These are phyloP conservation scores for Echiichthys vipera DNA, from an alignment of 2,797 vertebrate genomes.

Conservation along the genomic window DNA sequence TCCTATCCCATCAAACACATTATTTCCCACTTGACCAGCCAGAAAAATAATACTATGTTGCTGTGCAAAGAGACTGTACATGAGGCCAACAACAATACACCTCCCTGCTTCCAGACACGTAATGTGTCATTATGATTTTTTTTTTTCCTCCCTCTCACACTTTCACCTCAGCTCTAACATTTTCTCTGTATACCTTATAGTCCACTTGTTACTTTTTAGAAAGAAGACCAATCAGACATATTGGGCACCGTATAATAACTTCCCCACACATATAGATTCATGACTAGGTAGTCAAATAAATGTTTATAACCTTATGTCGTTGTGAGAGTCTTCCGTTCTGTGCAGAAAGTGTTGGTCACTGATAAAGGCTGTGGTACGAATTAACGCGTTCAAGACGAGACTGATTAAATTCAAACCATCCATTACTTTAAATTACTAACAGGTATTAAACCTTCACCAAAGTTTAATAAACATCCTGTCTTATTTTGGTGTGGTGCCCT, in stretches of 20 bases:
- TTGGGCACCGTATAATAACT: constrained; percentile 13
- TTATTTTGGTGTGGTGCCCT: too few species aligned
- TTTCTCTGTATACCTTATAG: constrained; percentile 17
- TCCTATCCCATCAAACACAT: constrained; percentile 62
- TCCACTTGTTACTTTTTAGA: constrained; percentile 23
- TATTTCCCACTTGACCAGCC: constrained; percentile 78
- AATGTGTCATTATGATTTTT: constrained; percentile 55
- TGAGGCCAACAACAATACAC: constrained; percentile 48
- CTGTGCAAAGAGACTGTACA: constrained; percentile 48
- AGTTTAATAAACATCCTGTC: too few species aligned
- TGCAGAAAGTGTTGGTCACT: too few species aligned
- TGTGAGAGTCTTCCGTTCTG: too few species aligned
- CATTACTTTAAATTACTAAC: too few species aligned
- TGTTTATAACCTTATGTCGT: too few species aligned
- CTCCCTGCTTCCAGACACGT: constrained; percentile 28
- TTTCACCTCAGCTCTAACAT: background rate
- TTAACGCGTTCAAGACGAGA: too few species aligned
- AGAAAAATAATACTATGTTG: constrained; percentile 70
- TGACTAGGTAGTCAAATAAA: too few species aligned
- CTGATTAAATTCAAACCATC: too few species aligned
- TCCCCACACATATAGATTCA: constrained; percentile 8
- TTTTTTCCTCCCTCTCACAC: background rate
- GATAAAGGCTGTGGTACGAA: too few species aligned
- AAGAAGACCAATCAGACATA: constrained; percentile 6
- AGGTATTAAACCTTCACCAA: too few species aligned